phyloP scores from a whole-genome alignment of 2,888 invertebrate species.

The Lithophane semibrunnea region DNA sequence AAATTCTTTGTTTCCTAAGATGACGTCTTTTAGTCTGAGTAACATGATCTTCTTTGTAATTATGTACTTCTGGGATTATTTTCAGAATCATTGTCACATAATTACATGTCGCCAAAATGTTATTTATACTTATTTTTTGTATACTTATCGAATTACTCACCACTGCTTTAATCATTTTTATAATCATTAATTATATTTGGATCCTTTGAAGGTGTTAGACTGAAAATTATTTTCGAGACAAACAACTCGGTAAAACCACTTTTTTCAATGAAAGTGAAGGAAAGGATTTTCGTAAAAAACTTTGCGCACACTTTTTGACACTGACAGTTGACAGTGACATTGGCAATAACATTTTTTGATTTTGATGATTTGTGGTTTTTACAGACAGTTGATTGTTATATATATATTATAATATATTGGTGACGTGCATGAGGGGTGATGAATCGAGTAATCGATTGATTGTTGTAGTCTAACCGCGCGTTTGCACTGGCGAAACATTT shows the following conservation, averaged over 20 bases:
- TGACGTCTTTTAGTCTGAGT: background rate
- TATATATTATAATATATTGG: too few relatives aligned
- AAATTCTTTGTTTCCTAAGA: background rate
- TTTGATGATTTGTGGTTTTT: too few relatives aligned
- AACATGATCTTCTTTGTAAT: background rate
- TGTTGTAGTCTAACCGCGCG: too few relatives aligned
- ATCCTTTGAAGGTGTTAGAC: background rate
- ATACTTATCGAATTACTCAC: slow-evolving; percentile 54
- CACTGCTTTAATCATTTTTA: slow-evolving; percentile 65
- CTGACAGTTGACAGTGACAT: slow-evolving; percentile 23
- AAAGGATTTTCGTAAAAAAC: background rate
- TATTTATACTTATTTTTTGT: background rate
- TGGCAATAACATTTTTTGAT: too few relatives aligned
- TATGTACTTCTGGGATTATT: background rate
- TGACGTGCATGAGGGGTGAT: background rate
- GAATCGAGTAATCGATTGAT: background rate
- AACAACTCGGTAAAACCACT: background rate
- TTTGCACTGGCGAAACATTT: too few relatives aligned
- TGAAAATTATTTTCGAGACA: slow-evolving; percentile 2
- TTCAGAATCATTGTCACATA: slow-evolving; percentile 26
- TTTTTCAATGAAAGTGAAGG: slow-evolving; percentile 26
- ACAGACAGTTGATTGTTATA: background rate
- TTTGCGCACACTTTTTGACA: slow-evolving; percentile 36
- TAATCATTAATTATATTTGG: slow-evolving; percentile 23
- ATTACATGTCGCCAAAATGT: background rate